These are phyloP conservation scores for Microcebus griseorufus DNA, from an alignment of 2,113 vertebrate genomes.

Conservation along the genomic window DNA sequence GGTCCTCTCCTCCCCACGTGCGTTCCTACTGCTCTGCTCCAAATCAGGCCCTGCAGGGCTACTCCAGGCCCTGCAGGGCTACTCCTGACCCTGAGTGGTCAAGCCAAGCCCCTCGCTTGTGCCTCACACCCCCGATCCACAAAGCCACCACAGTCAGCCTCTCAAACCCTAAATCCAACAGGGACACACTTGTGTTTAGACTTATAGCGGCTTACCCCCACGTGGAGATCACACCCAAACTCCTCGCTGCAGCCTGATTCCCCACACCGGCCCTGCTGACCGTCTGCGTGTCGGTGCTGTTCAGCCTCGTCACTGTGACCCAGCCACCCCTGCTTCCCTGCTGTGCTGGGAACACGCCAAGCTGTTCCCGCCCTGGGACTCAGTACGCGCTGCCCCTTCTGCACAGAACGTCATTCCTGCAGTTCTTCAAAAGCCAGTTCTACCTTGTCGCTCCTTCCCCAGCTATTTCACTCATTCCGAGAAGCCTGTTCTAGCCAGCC, in stretches of 20 bases:
- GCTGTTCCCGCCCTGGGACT: background rate
- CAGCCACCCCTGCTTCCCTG: background rate
- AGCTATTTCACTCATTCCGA: background rate
- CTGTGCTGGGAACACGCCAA: background rate
- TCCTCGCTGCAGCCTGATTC: background rate
- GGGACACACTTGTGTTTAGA: background rate
- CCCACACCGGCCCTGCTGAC: rapidly evolving
- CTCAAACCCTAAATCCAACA: background rate
- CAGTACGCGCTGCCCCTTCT: background rate
- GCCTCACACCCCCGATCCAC: background rate
- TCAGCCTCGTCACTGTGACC: background rate
- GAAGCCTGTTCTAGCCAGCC: background rate
- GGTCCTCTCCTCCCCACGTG: background rate
- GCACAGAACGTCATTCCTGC: background rate
- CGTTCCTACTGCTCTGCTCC: too few species aligned
- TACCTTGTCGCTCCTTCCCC: background rate
- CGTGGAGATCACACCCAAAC: background rate
- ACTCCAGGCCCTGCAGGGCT: background rate
- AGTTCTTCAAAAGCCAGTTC: background rate
- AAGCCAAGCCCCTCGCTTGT: too few species aligned
- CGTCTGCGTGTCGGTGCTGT: background rate
- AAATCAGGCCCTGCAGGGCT: background rate
- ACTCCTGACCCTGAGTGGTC: background rate
- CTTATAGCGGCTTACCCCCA: background rate
- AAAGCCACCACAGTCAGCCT: background rate